Evolutionary conservation across 1,140 invertebrate species (phyloP).

Genomic region (Ericerus pela): DNA sequence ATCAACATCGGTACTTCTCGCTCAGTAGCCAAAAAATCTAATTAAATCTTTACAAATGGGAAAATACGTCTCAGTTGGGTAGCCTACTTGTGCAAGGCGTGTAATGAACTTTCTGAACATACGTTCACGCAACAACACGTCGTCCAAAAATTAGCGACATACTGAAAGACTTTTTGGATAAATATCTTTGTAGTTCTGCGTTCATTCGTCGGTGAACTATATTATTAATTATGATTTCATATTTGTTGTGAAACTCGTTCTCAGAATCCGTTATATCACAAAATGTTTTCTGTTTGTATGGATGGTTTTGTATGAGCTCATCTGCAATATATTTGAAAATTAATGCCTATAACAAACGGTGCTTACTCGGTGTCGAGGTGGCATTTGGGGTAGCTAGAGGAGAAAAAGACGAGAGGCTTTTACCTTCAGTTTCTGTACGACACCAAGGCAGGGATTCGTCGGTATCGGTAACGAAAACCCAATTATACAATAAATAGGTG

Average conservation of each 20-base stretch:
- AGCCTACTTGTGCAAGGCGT: too few relatives aligned
- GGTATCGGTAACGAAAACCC: conserved; percentile 58
- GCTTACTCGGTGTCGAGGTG: too few relatives aligned
- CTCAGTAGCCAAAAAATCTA: too few relatives aligned
- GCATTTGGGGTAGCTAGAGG: too few relatives aligned
- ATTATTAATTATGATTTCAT: conserved; percentile 70
- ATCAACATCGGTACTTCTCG: too few relatives aligned
- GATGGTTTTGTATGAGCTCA: neutral
- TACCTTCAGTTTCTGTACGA: conserved; percentile 33
- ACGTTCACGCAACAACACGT: neutral
- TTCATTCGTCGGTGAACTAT: conserved; percentile 84
- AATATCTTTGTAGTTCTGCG: conserved; percentile 73
- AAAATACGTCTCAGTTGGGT: too few relatives aligned
- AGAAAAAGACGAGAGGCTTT: too few relatives aligned
- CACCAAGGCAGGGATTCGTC: conserved; percentile 55
- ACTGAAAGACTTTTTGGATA: conserved; percentile 73
- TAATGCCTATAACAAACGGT: too few relatives aligned
- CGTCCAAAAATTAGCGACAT: conserved; percentile 29
- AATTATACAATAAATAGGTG: conserved; percentile 49
- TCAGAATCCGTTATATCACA: conserved; percentile 54
- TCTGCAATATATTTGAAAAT: too few relatives aligned
- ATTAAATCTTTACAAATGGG: too few relatives aligned
- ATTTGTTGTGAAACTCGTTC: conserved; percentile 66
- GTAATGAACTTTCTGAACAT: too few relatives aligned
- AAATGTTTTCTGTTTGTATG: neutral